Conservation (phyloP, 1,140 invertebrate genomes). For the Drosophila pseudoobscura region DNA sequence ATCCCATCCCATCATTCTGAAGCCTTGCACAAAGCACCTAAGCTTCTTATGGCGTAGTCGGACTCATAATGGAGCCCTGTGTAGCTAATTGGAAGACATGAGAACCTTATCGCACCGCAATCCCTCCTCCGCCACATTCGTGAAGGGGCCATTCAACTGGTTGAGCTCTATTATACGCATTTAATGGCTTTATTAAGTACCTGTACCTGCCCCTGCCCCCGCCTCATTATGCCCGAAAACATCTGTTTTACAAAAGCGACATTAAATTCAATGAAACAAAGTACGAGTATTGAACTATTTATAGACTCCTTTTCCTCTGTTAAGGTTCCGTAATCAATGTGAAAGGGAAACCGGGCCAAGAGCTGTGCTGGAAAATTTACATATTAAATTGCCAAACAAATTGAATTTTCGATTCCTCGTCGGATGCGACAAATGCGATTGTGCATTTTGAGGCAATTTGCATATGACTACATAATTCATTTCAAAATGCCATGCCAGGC, state of each 20-base stretch:
- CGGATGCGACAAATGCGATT: constrained; percentile 46
- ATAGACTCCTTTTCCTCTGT: background rate
- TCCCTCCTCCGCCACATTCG: background rate
- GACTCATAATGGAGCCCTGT: too few species aligned
- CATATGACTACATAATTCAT: constrained; percentile 60
- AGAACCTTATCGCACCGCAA: too few species aligned
- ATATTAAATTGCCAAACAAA: constrained; percentile 40
- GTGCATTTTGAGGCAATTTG: constrained; percentile 48
- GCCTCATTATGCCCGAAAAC: background rate
- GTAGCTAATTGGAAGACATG: too few species aligned
- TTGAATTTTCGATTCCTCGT: constrained; percentile 11
- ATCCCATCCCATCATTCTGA: background rate
- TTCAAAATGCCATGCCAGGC: constrained; percentile 28
- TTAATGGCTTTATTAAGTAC: too few species aligned
- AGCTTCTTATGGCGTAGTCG: too few species aligned
- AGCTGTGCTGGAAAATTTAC: constrained; percentile 15
- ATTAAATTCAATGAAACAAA: constrained; percentile 5
- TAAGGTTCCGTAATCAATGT: constrained; percentile 6
- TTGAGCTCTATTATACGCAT: background rate
- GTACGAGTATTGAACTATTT: background rate
- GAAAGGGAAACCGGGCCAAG: constrained; percentile 15
- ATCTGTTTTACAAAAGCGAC: background rate
- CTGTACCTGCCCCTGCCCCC: too few species aligned
- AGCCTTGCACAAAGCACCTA: background rate
- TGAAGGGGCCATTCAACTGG: constrained; percentile 7